A percentile compares a stretch with the other conserved stretches of the same genome.
These are phyloP conservation scores for Philereme transversata DNA, from an alignment of 2,888 invertebrate genomes.

Conservation along the genomic window DNA sequence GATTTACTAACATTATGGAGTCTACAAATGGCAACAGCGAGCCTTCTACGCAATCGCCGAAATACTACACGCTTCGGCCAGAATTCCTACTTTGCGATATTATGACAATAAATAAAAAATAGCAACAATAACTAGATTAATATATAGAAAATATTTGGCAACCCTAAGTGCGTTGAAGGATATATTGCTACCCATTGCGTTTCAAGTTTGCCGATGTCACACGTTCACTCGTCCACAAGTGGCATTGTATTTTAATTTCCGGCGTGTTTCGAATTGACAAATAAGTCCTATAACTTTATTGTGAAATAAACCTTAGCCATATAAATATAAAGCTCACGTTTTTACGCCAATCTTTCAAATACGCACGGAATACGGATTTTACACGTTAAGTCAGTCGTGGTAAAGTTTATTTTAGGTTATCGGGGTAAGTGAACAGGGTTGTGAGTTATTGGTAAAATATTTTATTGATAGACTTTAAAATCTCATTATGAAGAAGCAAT, in stretches of 20 bases:
- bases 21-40: no score
- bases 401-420: no score
- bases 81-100: no score
- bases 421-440: no score
- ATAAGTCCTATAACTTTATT: slow-evolving; percentile 44
- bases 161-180: slow-evolving; percentile 65
- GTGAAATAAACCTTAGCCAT: slow-evolving; percentile 31
- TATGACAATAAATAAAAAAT: no score
- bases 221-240: slow-evolving; percentile 63
- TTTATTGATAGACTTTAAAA: not conserved
- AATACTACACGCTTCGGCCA: no score
- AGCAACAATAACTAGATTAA: slow-evolving; percentile 5
- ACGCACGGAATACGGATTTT: not conserved
- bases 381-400: no score
- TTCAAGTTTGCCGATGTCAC: slow-evolving; percentile 75
- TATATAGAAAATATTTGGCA: slow-evolving; percentile 40
- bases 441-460: no score
- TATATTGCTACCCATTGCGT: slow-evolving; percentile 70
- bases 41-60: no score
- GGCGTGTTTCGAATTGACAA: slow-evolving; percentile 70
- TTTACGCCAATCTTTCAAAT: not conserved
- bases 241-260: slow-evolving; percentile 78
- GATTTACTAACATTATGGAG: no score
- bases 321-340: slow-evolving; percentile 22
- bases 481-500: no score